Conservation (phyloP, 2,113 vertebrate species). For the Pampusana beccarii region DNA sequence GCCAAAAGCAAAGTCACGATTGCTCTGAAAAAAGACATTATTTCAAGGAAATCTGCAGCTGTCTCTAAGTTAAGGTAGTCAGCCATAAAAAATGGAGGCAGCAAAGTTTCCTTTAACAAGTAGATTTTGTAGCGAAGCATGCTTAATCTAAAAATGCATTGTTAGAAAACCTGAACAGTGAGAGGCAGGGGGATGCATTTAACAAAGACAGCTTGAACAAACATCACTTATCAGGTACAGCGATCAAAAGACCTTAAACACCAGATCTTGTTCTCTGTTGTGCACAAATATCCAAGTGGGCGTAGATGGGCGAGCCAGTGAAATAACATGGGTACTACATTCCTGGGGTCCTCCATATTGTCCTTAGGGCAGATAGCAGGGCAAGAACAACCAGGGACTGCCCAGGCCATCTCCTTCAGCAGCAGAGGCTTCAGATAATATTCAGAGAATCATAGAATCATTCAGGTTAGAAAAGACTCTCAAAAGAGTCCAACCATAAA, state of each 20-base stretch:
- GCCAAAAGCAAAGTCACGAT: not conserved
- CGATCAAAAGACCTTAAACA: not conserved
- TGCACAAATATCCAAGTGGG: not conserved
- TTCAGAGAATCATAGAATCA: not conserved
- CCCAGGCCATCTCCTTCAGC: not conserved
- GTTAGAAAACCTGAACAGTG: not conserved
- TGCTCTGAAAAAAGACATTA: not conserved
- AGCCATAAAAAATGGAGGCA: not conserved
- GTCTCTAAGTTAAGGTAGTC: not conserved
- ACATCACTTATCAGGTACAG: not conserved
- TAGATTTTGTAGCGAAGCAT: not conserved
- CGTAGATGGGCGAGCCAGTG: rapidly evolving
- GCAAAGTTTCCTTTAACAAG: not conserved
- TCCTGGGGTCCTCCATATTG: not conserved
- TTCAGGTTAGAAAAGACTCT: too few relatives aligned
- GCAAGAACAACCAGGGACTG: not conserved
- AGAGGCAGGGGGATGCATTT: rapidly evolving
- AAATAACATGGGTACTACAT: rapidly evolving
- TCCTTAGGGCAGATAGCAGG: not conserved
- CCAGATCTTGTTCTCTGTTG: not conserved
- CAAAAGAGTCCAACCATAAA: too few relatives aligned
- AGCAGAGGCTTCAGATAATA: not conserved
- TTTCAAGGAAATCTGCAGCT: not conserved
- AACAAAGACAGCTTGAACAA: not conserved
- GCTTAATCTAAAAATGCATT: not conserved